Base-by-base conservation (phyloP, 2,113 vertebrate genomes). In the Chrysochloris asiatica region DNA sequence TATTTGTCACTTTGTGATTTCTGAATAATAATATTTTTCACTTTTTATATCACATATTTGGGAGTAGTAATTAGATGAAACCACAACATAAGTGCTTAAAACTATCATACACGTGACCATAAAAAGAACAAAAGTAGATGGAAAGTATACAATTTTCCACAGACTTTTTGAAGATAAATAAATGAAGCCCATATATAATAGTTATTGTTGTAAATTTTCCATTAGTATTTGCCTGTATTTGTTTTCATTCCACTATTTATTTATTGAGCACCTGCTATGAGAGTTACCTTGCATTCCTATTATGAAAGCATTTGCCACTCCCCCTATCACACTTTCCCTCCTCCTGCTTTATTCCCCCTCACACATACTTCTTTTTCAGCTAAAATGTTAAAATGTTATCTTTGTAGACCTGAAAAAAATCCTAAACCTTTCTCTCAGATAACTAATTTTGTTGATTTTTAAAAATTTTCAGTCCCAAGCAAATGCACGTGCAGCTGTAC, bases 401-500 rank as follows among this genome's bases (percentile, higher is more conserved):
- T 78, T 69, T 50, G 86, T 56, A 92, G 52, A 69, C 4, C 54
- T 50, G 4, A 65, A 26, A 13, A 41, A 54, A 36, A 10, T 8
- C 19, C 24, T 24, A 1, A 33, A 7, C 19, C 14, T n/a, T 78
- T 76, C 75, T 78, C 67, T 50, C n/a, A 89, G 28, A 36, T 43
- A 69, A 76, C 50, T 61, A 33, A 61, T 61, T 86, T 65, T 88
- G 50, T 80, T 67, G 26, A 19, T 88, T 82, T 86, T 73, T 84
- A 96, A 89, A 96, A 90, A 67, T 92, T 91, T 97, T 4, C 89
- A 99, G 99, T 98, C 98, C 72, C 99, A 99, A 95, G 98, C 98
- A 65, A 98, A 98, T 79, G 97, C 99, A 45, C 98, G 99, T 90
- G 99, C 99, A 76, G 98, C 99, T 45, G 96, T 99, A 36, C 94